Percentiles rank a stretch among this genome's conserved stretches.
These are phyloP conservation scores for Colletes gigas DNA, from an alignment of 1,140 invertebrate species.

Conservation along the genomic window DNA sequence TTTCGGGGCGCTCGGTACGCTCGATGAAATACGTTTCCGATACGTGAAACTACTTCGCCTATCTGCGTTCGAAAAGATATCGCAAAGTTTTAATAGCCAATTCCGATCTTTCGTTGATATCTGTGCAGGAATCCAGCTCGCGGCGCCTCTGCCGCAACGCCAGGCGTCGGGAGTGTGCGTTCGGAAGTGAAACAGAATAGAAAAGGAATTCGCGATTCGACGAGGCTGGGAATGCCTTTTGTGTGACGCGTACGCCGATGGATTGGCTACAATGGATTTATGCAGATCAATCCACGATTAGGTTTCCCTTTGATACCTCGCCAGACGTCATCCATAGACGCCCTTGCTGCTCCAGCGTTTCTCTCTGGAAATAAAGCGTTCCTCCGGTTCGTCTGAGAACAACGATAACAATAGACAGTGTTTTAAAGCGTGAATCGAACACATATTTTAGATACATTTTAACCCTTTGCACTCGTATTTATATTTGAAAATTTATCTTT, in stretches of 20 bases:
- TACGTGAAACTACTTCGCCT: not conserved
- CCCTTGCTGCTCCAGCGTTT: not conserved
- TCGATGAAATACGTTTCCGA: not conserved
- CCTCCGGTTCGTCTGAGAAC: too few species aligned
- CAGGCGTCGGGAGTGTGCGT: not conserved
- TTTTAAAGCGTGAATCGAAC: too few species aligned
- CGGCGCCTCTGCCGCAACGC: not conserved
- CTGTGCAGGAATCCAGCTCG: slow-evolving; percentile 19
- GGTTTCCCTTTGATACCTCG: slow-evolving; percentile 23
- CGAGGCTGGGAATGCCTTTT: not conserved
- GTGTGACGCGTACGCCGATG: not conserved
- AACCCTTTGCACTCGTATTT: too few species aligned
- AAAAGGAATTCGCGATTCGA: not conserved
- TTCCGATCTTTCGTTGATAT: slow-evolving; percentile 51
- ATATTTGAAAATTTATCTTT: too few species aligned
- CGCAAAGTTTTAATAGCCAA: slow-evolving; percentile 50
- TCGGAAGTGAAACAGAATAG: not conserved
- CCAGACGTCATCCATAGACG: not conserved
- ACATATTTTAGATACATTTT: too few species aligned
- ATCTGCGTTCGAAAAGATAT: slow-evolving; percentile 34
- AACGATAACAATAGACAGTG: too few species aligned
- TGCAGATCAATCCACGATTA: slow-evolving; percentile 39
- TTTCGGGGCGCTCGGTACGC: not conserved
- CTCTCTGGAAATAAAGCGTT: too few species aligned
- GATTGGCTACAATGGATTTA: slow-evolving; percentile 34